These are phyloP conservation scores for Phymanthus crucifer DNA, from an alignment of 92 coral and sea anemone genomes.

Conservation along the genomic window DNA sequence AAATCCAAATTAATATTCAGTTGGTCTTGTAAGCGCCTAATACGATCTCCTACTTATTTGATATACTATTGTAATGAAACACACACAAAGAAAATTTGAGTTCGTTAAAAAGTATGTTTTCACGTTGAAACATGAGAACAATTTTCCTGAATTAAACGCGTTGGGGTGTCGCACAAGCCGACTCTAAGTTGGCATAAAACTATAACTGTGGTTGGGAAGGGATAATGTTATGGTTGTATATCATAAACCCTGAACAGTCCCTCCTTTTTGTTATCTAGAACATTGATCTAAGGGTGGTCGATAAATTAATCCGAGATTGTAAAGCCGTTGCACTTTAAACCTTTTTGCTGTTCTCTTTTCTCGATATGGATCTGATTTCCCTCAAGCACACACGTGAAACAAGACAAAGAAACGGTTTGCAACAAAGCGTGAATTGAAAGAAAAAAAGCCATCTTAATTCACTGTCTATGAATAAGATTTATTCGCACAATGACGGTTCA, in stretches of 20 bases:
- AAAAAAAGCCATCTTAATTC: constrained; percentile 9
- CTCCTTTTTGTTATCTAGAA: constrained; percentile 18
- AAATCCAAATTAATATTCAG: background rate
- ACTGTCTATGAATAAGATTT: constrained; percentile 6
- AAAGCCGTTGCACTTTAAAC: constrained; percentile 16
- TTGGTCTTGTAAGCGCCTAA: background rate
- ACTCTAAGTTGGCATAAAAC: constrained; percentile 1
- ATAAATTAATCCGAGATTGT: constrained; percentile 4
- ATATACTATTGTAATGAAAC: background rate
- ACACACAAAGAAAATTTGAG: background rate
- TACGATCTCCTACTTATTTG: background rate
- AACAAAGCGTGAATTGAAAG: constrained; percentile 23
- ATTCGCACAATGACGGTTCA: constrained; percentile 14
- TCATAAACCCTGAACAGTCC: constrained; percentile 7
- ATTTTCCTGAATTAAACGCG: background rate
- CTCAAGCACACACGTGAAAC: constrained; percentile 36
- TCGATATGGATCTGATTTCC: constrained; percentile 26
- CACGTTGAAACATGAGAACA: background rate
- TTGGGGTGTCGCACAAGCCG: background rate
- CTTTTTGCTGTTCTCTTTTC: constrained; percentile 27
- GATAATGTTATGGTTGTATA: background rate
- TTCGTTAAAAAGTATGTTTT: background rate
- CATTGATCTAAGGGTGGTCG: background rate
- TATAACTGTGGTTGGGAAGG: background rate
- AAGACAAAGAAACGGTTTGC: constrained; percentile 27